These are phyloP conservation scores for Tangara arthus DNA, from an alignment of 2,797 vertebrate genomes.

Conservation along the genomic window DNA sequence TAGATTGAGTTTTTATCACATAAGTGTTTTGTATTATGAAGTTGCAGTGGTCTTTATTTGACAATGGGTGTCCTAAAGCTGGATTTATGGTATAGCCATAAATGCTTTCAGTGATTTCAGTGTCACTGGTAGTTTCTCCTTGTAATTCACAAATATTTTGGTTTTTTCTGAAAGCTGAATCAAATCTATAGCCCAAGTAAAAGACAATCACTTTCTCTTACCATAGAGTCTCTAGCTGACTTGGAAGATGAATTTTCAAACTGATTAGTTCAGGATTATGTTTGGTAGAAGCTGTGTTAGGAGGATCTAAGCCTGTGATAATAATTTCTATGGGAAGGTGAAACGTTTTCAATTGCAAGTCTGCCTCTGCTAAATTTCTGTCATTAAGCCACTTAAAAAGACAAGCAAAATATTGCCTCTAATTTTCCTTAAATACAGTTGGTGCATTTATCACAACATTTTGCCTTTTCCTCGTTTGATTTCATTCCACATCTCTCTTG, in stretches of 20 bases:
- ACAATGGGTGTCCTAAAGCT: background rate
- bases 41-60: background rate
- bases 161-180: background rate
- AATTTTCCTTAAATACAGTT: conserved; percentile 61
- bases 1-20: background rate
- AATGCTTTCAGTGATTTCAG: background rate
- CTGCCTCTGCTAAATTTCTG: conserved; percentile 1
- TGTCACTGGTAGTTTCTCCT: background rate
- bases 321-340: background rate
- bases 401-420: conserved; percentile 48
- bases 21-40: background rate
- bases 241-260: background rate
- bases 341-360: background rate
- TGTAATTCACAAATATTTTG: background rate
- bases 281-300: background rate
- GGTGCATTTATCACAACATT: conserved; percentile 53
- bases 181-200: background rate
- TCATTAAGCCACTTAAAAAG: conserved; percentile 37
- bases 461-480: conserved; percentile 55
- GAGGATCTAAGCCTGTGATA: background rate
- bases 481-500: conserved; percentile 16
- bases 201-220: background rate
- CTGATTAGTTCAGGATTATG: background rate
- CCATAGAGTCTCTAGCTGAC: background rate
- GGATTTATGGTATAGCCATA: background rate